phyloP scores from a whole-genome alignment of 2,113 vertebrate genomes.

The Dinomys branickii region DNA sequence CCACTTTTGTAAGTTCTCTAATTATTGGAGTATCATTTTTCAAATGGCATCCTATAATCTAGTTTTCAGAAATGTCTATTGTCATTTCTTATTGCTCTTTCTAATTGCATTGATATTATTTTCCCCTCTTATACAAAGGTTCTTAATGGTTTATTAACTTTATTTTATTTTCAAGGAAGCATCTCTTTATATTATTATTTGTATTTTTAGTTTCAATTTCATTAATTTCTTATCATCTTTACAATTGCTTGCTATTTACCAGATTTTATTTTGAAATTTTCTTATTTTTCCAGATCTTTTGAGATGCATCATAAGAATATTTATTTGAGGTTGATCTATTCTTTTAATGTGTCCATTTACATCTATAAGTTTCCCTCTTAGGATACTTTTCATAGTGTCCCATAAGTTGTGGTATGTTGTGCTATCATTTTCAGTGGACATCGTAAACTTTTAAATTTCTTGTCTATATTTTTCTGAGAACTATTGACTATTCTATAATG shows the following conservation, averaged over 20 bases:
- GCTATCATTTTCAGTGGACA: not conserved
- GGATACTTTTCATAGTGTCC: not conserved
- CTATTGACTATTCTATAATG: not conserved
- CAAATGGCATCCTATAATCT: not conserved
- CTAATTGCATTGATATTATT: not conserved
- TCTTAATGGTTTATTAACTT: not conserved
- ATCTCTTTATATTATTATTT: not conserved
- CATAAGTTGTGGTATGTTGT: not conserved
- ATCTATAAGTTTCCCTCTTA: not conserved
- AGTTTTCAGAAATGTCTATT: not conserved
- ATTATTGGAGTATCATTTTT: not conserved
- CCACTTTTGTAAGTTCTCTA: not conserved
- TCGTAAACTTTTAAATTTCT: not conserved
- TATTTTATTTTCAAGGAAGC: not conserved
- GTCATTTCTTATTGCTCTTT: not conserved
- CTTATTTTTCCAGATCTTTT: not conserved
- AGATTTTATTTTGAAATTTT: not conserved
- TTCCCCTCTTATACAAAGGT: not conserved
- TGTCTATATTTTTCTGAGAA: not conserved
- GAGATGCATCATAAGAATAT: not conserved
- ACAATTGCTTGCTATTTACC: not conserved
- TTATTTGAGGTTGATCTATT: not conserved
- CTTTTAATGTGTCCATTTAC: not conserved
- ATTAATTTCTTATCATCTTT: not conserved
- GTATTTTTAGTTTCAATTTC: not conserved